Evolutionary conservation across 2,888 invertebrate species (phyloP), one percentile per base, ranked within the genome.

Genomic region (Argyresthia goedartella): DNA sequence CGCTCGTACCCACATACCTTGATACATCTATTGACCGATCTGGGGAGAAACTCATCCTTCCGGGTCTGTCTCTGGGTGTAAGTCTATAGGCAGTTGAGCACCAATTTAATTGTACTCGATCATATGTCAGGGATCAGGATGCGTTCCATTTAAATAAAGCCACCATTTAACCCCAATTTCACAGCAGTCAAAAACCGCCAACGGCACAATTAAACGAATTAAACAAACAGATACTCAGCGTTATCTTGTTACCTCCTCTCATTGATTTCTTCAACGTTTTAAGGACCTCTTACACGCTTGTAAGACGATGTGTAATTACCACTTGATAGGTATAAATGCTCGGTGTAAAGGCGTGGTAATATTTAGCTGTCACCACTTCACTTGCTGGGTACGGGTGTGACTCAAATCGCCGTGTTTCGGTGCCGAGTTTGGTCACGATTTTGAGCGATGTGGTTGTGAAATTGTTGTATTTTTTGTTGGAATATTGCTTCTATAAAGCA

Each of bases 291-390:
- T 65, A 66, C 65, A 64, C 63, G 55, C 62, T 60, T 64, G 63
- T 68, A 61, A 60, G 60, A 61, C 55, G 57, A 64, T 63, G 59
- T 73, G 65, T 72, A 73, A 76, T 77, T 77, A 77, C 66, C 55
- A 59, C 63, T 65, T 71, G 74, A 76, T 76, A 71, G 67, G 65
- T 25, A 25, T 25, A 25, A 25, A 25, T 2, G 63, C 63, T 64
- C 58, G 52, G 59, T 60, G 58, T 63, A 56, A 58, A 65, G 65
- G 67, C 71, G 68, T 58, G 66, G 69, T 70, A 68, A 69, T 68
- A 63, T 64, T 65, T 60, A 62, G 64, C 72, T 77, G 76, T 79
- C 76, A 68, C 66, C 76, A 67, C 73, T 73, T 71, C 71, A 62
- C 49, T 55, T 60, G 55, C 56, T 54, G 39, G 34, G 49, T 15